phyloP scores from a whole-genome alignment of 2,113 vertebrate genomes.

The Sprattus sprattus region DNA sequence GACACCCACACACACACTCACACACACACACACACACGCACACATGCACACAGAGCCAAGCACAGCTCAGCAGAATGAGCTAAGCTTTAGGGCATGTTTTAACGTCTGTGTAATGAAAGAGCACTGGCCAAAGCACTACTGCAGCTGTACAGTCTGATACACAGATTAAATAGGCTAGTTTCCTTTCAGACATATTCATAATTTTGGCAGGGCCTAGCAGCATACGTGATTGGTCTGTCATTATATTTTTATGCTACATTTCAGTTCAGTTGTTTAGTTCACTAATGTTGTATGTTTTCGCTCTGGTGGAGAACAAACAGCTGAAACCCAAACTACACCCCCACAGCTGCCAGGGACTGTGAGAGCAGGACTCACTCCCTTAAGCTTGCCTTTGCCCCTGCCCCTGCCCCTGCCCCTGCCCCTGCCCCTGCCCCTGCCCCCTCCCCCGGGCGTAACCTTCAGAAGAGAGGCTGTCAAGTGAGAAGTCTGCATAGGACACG shows the following conservation, averaged over 20 bases:
- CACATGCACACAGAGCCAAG: not conserved
- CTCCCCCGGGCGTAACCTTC: conserved; percentile 35
- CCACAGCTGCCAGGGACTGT: not conserved
- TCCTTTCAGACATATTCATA: no score
- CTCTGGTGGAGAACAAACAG: not conserved
- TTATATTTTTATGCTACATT: no score
- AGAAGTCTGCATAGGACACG: not conserved
- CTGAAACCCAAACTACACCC: not conserved
- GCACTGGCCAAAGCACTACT: not conserved
- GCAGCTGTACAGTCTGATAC: not conserved
- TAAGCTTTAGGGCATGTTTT: not conserved
- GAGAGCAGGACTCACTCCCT: not conserved
- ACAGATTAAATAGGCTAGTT: no score
- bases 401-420: not conserved
- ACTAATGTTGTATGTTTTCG: not conserved
- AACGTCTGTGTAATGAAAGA: not conserved
- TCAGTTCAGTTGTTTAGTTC: no score
- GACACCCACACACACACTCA: no score
- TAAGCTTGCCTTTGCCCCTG: not conserved
- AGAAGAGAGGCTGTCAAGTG: conserved; percentile 38
- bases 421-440: not conserved
- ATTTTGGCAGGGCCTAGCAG: no score
- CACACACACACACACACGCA: no score
- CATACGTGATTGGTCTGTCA: no score
- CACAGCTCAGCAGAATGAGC: not conserved